Conservation (phyloP, 23 tunicate species). For the Diplosoma virens region DNA sequence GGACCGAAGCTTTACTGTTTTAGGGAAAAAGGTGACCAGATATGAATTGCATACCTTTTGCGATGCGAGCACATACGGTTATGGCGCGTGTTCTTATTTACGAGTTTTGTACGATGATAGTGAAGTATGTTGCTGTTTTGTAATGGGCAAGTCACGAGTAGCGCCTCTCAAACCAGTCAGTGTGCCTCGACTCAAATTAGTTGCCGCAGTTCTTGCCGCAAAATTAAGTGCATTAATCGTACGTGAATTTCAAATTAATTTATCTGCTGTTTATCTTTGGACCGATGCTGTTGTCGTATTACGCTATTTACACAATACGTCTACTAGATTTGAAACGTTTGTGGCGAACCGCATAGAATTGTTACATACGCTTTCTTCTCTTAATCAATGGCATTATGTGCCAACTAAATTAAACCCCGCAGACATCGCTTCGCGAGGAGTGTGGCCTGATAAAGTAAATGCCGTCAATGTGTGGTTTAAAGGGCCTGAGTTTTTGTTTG, state of each 20-base stretch:
- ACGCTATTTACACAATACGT: conserved; percentile 10
- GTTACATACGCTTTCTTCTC: neutral
- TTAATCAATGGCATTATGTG: conserved; percentile 13
- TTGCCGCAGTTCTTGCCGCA: conserved; percentile 27
- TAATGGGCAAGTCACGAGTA: conserved; percentile 20
- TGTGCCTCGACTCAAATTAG: conserved; percentile 7
- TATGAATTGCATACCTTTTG: conserved; percentile 5
- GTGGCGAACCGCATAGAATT: conserved; percentile 27
- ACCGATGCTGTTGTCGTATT: conserved; percentile 17
- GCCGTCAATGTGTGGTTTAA: neutral
- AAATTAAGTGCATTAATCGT: neutral
- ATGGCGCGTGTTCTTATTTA: conserved; percentile 5
- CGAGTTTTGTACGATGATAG: neutral
- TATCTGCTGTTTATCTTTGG: neutral
- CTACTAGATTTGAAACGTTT: conserved; percentile 14
- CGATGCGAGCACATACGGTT: conserved; percentile 6
- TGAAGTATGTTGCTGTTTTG: neutral
- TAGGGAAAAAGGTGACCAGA: neutral
- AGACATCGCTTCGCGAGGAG: neutral
- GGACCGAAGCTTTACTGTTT: neutral
- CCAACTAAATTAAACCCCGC: neutral
- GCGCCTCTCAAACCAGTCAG: conserved; percentile 10
- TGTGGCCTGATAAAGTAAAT: neutral
- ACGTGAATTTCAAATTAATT: neutral
- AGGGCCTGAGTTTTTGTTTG: neutral